A percentile compares a stretch with the other conserved stretches of the same genome.
These are phyloP conservation scores for Takifugu rubripes DNA, from an alignment of 2,797 vertebrate genomes.

Conservation along the genomic window DNA sequence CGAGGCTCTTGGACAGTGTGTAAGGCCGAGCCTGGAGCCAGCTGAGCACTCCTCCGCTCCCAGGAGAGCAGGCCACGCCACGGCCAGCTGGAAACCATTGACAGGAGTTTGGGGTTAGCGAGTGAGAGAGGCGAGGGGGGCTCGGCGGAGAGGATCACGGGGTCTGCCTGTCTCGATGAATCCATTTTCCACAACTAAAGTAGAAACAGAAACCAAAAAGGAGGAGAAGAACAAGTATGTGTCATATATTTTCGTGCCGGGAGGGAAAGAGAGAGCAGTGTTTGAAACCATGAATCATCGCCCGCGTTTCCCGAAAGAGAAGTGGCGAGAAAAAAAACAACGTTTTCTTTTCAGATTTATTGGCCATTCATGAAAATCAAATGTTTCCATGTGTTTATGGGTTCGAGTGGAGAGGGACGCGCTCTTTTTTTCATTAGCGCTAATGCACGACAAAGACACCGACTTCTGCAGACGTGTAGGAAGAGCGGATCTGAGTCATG, in stretches of 20 bases:
- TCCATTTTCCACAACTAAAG: conserved; percentile 39
- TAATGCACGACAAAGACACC: conserved; percentile 20
- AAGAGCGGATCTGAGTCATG: conserved; percentile 42
- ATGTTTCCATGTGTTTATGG: conserved; percentile 21
- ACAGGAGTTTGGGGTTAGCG: conserved; percentile 56
- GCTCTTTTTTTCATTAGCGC: conserved; percentile 4
- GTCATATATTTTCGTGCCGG: conserved; percentile 40
- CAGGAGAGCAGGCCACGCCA: conserved; percentile 51
- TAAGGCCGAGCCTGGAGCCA: conserved; percentile 49
- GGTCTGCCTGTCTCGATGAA: conserved; percentile 40
- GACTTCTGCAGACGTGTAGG: conserved; percentile 36
- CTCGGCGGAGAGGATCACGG: conserved; percentile 32
- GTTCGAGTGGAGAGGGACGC: conserved; percentile 3
- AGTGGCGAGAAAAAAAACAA: background rate
- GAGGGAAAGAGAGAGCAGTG: conserved; percentile 8
- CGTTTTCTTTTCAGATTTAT: conserved; percentile 14
- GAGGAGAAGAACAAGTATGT: conserved; percentile 25
- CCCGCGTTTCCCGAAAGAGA: conserved; percentile 36
- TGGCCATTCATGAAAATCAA: conserved; percentile 39
- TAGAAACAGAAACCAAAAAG: conserved; percentile 41
- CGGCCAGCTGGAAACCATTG: conserved; percentile 75
- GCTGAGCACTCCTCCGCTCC: conserved; percentile 54
- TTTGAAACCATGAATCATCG: conserved; percentile 44
- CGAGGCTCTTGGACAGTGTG: conserved; percentile 39
- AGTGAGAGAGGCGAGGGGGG: conserved; percentile 47